Evolutionary conservation across 2,113 vertebrate species (phyloP).

Genomic region (Micromys minutus): DNA sequence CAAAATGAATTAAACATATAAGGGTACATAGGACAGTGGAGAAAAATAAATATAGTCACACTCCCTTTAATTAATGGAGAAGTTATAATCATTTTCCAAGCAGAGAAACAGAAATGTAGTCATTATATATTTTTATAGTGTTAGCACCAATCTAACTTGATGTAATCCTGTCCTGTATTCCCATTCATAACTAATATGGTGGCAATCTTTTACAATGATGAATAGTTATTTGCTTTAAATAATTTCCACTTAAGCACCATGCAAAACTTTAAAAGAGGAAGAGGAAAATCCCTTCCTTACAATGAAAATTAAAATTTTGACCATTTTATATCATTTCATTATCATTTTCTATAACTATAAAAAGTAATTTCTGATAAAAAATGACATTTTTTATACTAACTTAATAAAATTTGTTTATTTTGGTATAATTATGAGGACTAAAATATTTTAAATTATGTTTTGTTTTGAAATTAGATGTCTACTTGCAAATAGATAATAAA

Average conservation of each 20-base stretch:
- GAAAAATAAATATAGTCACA: not conserved
- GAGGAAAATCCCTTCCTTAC: not conserved
- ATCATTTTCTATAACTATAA: not conserved
- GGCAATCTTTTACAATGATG: accelerated
- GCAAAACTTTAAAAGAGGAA: not conserved
- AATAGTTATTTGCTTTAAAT: not conserved
- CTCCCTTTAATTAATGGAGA: not conserved
- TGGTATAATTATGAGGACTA: not conserved
- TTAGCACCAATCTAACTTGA: not conserved
- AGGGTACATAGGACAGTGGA: not conserved
- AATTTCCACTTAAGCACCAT: not conserved
- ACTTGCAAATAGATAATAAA: not conserved
- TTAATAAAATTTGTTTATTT: not conserved
- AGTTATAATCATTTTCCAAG: not conserved
- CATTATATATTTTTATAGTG: not conserved
- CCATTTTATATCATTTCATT: not conserved
- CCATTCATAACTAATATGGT: not conserved
- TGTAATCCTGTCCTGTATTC: not conserved
- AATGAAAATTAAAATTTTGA: not conserved
- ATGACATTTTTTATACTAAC: not conserved
- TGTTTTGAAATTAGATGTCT: not conserved
- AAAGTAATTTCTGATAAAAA: not conserved
- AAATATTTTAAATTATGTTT: not conserved
- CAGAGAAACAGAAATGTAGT: not conserved
- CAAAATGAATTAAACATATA: not conserved